A percentile compares a stretch with the other conserved stretches of the same genome.
phyloP scores from a whole-genome alignment of 2,113 vertebrate genomes.

The Nesoenas mayeri region DNA sequence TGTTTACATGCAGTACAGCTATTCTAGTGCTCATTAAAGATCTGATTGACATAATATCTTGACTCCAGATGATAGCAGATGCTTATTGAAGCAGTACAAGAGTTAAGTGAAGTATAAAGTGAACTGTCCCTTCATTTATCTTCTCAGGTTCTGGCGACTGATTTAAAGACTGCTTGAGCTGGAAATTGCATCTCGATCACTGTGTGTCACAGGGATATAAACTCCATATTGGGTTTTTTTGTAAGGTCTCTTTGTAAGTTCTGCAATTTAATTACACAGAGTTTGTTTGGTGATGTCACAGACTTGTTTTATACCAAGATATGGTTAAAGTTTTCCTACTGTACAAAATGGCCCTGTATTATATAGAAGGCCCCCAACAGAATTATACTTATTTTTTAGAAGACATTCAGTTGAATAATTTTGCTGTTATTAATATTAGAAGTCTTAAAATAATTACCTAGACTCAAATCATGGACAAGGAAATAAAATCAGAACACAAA shows the following conservation, averaged over 20 bases:
- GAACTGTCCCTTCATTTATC: not conserved
- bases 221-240: rapidly evolving
- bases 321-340: not conserved
- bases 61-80: not conserved
- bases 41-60: not conserved
- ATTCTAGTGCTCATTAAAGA: not conserved
- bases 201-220: not conserved
- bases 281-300: not conserved
- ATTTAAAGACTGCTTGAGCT: not conserved
- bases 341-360: not conserved
- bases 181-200: not conserved
- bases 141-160: not conserved
- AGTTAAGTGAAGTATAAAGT: not conserved
- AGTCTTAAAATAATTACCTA: not conserved
- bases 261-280: not conserved
- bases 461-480: not conserved
- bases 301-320: not conserved
- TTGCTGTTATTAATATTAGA: not conserved
- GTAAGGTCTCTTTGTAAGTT: not conserved
- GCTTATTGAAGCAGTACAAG: not conserved
- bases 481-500: not conserved
- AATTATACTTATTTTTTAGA: not conserved
- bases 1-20: not conserved
- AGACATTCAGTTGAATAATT: not conserved
- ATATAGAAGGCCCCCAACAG: not conserved